Evolutionary conservation across 2,797 vertebrate species (phyloP).

Genomic region (Tapera naevia): DNA sequence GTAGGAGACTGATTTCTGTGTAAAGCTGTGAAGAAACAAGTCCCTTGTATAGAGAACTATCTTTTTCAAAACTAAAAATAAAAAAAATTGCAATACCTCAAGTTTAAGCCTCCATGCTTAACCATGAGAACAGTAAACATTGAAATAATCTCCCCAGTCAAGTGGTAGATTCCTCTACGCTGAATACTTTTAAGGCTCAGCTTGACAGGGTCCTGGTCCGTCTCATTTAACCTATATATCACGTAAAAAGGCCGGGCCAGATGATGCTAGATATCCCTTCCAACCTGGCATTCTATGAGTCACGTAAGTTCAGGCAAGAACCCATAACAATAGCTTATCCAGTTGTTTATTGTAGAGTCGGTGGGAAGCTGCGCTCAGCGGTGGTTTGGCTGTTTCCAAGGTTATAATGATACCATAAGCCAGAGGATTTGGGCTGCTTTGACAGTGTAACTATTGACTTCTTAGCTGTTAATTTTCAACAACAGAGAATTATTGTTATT

Average conservation of each 20-base stretch:
- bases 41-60: neutral
- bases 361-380: neutral
- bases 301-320: neutral
- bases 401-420: neutral
- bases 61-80: neutral
- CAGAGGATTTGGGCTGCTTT: neutral
- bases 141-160: too few species aligned
- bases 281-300: too few species aligned
- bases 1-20: neutral
- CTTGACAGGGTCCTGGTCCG: too few species aligned
- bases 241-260: too few species aligned
- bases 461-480: neutral
- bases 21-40: neutral
- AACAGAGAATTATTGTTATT: neutral
- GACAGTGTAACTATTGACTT: neutral
- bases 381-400: neutral
- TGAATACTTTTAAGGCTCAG: too few species aligned
- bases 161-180: too few species aligned
- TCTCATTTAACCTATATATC: too few species aligned
- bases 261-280: too few species aligned
- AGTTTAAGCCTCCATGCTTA: too few species aligned
- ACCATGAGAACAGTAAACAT: too few species aligned
- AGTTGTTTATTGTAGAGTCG: neutral
- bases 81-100: neutral
- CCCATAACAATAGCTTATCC: neutral